A percentile compares a stretch with the other conserved stretches of the same genome.
Conservation (phyloP, 2,113 vertebrate genomes). For the Spizaetus ornatus region DNA sequence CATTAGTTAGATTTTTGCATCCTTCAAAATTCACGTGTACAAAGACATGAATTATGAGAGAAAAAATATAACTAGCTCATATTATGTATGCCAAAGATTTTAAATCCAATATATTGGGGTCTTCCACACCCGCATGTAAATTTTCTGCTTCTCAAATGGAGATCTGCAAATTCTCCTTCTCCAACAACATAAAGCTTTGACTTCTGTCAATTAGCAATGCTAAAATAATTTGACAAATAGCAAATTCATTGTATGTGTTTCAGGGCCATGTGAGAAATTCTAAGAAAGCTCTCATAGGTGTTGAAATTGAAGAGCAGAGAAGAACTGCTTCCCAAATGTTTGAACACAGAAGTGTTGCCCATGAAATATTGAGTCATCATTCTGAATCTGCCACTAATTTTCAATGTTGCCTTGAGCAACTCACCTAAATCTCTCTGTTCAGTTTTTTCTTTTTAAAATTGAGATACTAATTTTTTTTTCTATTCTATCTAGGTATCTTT, state of each 20-base stretch:
- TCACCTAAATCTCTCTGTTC: not conserved
- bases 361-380: not conserved
- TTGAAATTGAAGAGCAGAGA: not conserved
- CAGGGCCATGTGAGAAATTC: not conserved
- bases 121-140: rapidly evolving
- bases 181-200: not conserved
- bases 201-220: not conserved
- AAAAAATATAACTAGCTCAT: not conserved
- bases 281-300: not conserved
- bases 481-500: not conserved
- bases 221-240: not conserved
- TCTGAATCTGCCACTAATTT: not conserved
- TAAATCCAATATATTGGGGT: not conserved
- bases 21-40: not conserved
- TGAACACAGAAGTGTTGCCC: not conserved
- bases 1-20: not conserved
- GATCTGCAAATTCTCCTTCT: not conserved
- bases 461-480: not conserved
- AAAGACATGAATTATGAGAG: not conserved
- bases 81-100: not conserved
- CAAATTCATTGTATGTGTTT: not conserved
- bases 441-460: not conserved
- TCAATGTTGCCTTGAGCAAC: not conserved
- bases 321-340: not conserved
- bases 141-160: not conserved